Conservation (phyloP, 2,888 invertebrate species). For the Ypsolopha sequella region DNA sequence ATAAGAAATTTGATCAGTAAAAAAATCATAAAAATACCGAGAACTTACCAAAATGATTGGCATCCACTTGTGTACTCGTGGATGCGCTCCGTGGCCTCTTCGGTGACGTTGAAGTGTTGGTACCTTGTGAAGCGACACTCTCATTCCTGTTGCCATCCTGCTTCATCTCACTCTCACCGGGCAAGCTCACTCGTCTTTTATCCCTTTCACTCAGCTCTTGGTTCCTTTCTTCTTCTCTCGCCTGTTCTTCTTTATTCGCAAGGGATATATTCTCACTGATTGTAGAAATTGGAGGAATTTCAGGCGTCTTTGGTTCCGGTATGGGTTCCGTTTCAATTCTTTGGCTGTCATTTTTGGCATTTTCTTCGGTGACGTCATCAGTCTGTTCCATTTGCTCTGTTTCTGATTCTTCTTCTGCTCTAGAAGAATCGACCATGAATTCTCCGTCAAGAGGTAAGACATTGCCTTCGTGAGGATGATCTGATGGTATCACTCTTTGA, state of each 20-base stretch:
- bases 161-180: slow-evolving; percentile 61
- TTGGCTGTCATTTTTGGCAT: slow-evolving; percentile 46
- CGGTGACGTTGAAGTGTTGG: slow-evolving; percentile 68
- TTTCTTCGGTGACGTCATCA: slow-evolving; percentile 33
- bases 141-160: slow-evolving; percentile 51
- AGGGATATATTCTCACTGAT: slow-evolving; percentile 78
- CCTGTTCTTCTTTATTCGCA: slow-evolving; percentile 48
- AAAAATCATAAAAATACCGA: background rate
- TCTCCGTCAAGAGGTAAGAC: slow-evolving; percentile 59
- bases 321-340: slow-evolving; percentile 27
- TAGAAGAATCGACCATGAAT: slow-evolving; percentile 30
- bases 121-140: slow-evolving; percentile 45
- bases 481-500: slow-evolving; percentile 40
- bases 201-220: slow-evolving; percentile 54
- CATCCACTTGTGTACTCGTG: slow-evolving; percentile 87
- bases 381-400: slow-evolving; percentile 13
- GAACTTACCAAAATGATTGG: slow-evolving; percentile 83
- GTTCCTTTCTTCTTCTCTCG: slow-evolving; percentile 30
- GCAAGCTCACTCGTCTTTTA: slow-evolving; percentile 73
- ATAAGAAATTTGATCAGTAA: no score
- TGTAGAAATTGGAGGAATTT: slow-evolving; percentile 79
- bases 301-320: slow-evolving; percentile 46
- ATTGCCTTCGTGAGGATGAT: slow-evolving; percentile 52
- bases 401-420: slow-evolving; percentile 20
- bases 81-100: slow-evolving; percentile 84